Percentiles rank a stretch among this genome's conserved stretches.
These are phyloP conservation scores for Tachycineta bicolor DNA, from an alignment of 2,113 vertebrate species.

Conservation along the genomic window DNA sequence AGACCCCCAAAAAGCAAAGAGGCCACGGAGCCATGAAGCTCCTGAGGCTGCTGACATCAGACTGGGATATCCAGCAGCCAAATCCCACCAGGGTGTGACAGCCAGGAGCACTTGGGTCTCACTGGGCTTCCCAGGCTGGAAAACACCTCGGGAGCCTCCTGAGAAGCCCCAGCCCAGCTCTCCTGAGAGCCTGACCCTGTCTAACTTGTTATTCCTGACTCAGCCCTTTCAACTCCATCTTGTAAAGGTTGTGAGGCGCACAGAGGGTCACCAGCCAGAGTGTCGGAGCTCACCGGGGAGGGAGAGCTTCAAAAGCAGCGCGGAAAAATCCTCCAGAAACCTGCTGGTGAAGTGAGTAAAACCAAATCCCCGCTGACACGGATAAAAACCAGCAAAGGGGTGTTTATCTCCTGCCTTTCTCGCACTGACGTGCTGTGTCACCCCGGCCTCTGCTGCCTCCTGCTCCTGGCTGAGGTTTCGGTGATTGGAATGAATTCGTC, in stretches of 20 bases:
- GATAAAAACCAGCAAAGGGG: not conserved
- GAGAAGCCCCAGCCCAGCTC: not conserved
- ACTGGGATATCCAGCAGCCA: not conserved
- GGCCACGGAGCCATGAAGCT: not conserved
- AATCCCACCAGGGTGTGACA: rapidly evolving
- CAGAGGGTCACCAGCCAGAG: not conserved
- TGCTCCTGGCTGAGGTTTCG: conserved; percentile 19
- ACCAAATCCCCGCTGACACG: not conserved
- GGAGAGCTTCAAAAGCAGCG: conserved; percentile 29
- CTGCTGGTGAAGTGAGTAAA: not conserved
- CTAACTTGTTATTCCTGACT: not conserved
- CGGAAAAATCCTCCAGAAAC: not conserved
- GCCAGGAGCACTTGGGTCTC: not conserved
- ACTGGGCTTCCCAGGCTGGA: not conserved
- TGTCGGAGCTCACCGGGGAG: not conserved
- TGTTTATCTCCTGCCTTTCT: conserved; percentile 6
- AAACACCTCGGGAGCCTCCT: not conserved
- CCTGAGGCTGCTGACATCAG: not conserved
- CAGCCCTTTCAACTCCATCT: not conserved
- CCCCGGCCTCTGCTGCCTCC: not conserved
- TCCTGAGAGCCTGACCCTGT: not conserved
- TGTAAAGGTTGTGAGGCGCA: conserved; percentile 20
- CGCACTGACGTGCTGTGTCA: not conserved
- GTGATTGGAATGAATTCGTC: conserved; percentile 37
- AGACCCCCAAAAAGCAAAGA: not conserved